Base-by-base conservation (phyloP, 2,113 vertebrate species). In the Hirundichthys speculiger region DNA sequence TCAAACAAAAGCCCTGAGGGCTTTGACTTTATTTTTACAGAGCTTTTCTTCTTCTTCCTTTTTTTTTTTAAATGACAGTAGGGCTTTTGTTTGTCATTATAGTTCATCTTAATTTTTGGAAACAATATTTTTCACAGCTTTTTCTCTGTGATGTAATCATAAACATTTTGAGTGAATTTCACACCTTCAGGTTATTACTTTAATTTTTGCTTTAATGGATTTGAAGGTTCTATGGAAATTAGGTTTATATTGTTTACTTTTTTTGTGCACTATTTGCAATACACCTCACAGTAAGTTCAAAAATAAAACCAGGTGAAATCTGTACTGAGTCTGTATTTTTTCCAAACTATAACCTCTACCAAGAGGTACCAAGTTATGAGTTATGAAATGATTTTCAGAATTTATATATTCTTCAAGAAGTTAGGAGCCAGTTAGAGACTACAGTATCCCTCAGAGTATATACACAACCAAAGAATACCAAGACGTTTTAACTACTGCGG, bases 251-350 rank as follows among this genome's bases (percentile, higher is more conserved):
- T 52, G 58, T 80, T 69, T 69, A 54, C 53, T 50, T 68, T 70
- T 24, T 54, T n/a, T 56, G 40, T 79, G 74, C 69, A 69, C 58
- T 48, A 57, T 49, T 66, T 75, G 77, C 56, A 71, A 21, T 86
- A 56, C 54, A 77, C 62, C 48, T 50, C 67, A 55, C 53, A 77
- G 63, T 81, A 82, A 45, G 73, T 78, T 34, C 40, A 61, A 50
- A 47, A 89, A 89, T 87, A 81, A 89, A 85, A 18, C 15, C 52
- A 69, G 34, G 65, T 66, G 55, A 73, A 38, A 64, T 81, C 55
- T 70, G 25, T 57, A 19, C 13, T 1, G 24, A 46, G 18, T 27
- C 49, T 16, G 4, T 13, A 5, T 56, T 20, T 13, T 14, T 21
- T 9, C n/a, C 16, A 3, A 52, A 10, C 18, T 9, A 34, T 3